phyloP scores from a whole-genome alignment of 2,797 vertebrate species.

The Mareca penelope region DNA sequence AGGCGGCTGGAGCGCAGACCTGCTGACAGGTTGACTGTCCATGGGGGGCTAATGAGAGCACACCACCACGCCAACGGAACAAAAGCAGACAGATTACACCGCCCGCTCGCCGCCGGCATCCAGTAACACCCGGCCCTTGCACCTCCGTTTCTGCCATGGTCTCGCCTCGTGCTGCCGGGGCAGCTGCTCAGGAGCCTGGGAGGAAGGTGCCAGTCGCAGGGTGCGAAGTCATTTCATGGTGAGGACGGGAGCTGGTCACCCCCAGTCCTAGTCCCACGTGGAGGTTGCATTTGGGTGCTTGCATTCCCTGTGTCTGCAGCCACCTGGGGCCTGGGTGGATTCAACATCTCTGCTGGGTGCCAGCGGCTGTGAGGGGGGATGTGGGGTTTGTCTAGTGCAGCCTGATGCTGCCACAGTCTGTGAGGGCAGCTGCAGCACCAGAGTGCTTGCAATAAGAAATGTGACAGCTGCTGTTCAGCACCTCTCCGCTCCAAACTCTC shows the following conservation, averaged over 20 bases:
- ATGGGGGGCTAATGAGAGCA: constrained; percentile 84
- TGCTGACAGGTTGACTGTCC: constrained; percentile 82
- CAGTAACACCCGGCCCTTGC: constrained; percentile 75
- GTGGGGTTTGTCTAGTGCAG: neutral
- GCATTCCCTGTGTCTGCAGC: neutral
- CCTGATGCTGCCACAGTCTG: neutral
- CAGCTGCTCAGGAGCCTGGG: constrained; percentile 33
- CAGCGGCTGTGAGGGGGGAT: fast-evolving
- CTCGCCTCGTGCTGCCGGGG: constrained; percentile 64
- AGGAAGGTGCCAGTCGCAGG: neutral
- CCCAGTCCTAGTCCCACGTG: fast-evolving
- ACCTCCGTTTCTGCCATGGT: constrained; percentile 52
- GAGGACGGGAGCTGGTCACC: neutral
- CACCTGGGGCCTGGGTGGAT: neutral
- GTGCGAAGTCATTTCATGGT: neutral
- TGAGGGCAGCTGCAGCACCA: neutral
- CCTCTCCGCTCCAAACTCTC: neutral
- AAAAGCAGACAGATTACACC: constrained; percentile 81
- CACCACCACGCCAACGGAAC: constrained; percentile 79
- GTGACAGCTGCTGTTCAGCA: neutral
- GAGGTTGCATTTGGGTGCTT: fast-evolving
- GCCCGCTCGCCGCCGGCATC: constrained; percentile 77
- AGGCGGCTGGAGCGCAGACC: constrained; percentile 81
- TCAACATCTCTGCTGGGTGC: neutral
- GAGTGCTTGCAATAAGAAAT: neutral